phyloP scores from a whole-genome alignment of 2,113 vertebrate species.

The Microtus oregoni region DNA sequence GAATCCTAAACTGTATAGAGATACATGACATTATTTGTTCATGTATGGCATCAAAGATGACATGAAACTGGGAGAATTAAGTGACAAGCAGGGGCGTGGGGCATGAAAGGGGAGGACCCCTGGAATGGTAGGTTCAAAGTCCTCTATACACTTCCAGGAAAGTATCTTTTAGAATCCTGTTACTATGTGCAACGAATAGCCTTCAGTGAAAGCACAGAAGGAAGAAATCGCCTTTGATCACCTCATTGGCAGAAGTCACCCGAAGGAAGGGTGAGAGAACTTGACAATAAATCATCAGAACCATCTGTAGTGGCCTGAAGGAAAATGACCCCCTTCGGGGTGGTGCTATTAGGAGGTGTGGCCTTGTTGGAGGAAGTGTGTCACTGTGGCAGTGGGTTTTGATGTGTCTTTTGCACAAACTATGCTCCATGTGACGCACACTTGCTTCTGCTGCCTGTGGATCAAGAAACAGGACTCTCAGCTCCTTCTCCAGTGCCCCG shows the following conservation, averaged over 20 bases:
- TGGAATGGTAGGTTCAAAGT: neutral
- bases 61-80: neutral
- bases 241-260: too few species aligned
- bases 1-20: neutral
- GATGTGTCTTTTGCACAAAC: neutral
- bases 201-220: too few species aligned
- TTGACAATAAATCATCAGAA: neutral
- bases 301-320: neutral
- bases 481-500: neutral
- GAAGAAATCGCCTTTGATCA: neutral
- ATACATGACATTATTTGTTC: neutral
- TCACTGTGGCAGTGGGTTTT: neutral
- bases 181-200: neutral
- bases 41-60: neutral
- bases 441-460: neutral
- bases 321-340: neutral
- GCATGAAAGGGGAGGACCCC: too few species aligned
- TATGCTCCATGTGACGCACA: neutral
- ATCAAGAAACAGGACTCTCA: neutral
- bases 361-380: neutral
- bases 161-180: neutral
- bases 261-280: neutral
- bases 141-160: neutral
- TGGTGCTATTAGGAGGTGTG: neutral
- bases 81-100: neutral